phyloP scores from a whole-genome alignment of 64 coral and sea anemone genomes.

The Actinia equina region DNA sequence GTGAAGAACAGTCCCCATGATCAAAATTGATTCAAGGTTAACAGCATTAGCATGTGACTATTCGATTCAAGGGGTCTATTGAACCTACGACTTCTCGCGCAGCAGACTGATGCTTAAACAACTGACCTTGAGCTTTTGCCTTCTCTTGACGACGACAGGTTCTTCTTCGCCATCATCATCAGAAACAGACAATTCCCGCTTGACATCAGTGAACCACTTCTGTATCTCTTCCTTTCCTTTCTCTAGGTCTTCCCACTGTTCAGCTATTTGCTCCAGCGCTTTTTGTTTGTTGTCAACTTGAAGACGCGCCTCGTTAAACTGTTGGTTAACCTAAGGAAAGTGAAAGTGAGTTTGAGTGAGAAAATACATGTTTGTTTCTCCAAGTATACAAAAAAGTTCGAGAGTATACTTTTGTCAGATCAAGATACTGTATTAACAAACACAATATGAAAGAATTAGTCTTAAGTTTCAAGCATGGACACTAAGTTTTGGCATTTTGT shows the following conservation, averaged over 20 bases:
- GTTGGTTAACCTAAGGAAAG: constrained; percentile 26
- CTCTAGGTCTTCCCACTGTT: constrained; percentile 83
- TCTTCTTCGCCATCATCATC: constrained; percentile 40
- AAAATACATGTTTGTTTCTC: no score
- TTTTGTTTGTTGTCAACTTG: constrained; percentile 46
- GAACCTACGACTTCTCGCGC: not conserved
- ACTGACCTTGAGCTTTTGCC: constrained; percentile 74
- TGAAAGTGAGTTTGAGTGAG: not conserved
- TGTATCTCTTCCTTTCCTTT: constrained; percentile 83
- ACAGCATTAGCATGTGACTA: no score
- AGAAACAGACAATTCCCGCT: constrained; percentile 50
- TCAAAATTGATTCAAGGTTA: no score
- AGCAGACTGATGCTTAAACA: not conserved
- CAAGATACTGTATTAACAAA: no score
- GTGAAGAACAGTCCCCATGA: no score
- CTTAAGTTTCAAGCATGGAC: no score
- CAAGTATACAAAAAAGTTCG: no score
- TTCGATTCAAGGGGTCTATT: no score
- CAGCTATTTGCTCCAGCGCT: constrained; percentile 65
- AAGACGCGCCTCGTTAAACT: constrained; percentile 32
- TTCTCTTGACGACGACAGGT: constrained; percentile 55
- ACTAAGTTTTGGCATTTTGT: no score
- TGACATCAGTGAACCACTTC: constrained; percentile 81
- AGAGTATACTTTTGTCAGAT: no score
- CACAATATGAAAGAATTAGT: no score